Conservation (phyloP, 2,888 invertebrate genomes). For the Tupiocoris notatus region DNA sequence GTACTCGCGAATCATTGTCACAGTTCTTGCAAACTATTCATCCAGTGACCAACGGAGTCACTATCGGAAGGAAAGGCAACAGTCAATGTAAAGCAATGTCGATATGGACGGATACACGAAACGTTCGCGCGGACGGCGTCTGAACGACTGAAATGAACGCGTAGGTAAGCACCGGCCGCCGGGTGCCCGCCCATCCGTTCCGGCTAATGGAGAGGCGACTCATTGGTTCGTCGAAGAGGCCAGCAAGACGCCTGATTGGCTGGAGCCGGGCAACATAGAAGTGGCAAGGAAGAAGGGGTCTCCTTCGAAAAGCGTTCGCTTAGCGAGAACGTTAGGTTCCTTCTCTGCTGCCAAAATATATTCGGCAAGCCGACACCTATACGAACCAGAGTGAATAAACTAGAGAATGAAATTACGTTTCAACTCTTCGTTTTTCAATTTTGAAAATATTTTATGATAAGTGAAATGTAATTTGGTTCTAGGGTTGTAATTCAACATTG, state of each 20-base stretch:
- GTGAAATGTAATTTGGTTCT: too few relatives aligned
- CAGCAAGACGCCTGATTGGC: neutral
- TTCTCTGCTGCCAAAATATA: too few relatives aligned
- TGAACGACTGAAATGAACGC: conserved; percentile 15
- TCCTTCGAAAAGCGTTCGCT: too few relatives aligned
- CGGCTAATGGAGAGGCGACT: conserved; percentile 16
- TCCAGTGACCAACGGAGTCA: neutral
- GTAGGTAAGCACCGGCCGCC: neutral
- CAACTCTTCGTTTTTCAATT: too few relatives aligned
- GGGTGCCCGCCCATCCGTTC: conserved; percentile 34
- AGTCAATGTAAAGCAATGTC: neutral
- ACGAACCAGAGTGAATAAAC: too few relatives aligned
- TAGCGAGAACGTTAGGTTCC: too few relatives aligned
- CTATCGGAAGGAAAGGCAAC: neutral
- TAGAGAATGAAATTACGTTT: too few relatives aligned
- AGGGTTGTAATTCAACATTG: too few relatives aligned
- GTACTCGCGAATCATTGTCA: conserved; percentile 29
- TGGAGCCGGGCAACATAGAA: neutral
- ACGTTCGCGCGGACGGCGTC: conserved; percentile 31
- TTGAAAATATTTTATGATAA: too few relatives aligned
- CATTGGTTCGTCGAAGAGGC: conserved; percentile 1
- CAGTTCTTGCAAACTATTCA: neutral
- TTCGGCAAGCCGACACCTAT: too few relatives aligned
- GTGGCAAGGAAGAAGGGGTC: neutral
- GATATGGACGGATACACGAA: neutral